Evolutionary conservation across 2,797 vertebrate species (phyloP).

Genomic region (Neosalanx taihuensis): DNA sequence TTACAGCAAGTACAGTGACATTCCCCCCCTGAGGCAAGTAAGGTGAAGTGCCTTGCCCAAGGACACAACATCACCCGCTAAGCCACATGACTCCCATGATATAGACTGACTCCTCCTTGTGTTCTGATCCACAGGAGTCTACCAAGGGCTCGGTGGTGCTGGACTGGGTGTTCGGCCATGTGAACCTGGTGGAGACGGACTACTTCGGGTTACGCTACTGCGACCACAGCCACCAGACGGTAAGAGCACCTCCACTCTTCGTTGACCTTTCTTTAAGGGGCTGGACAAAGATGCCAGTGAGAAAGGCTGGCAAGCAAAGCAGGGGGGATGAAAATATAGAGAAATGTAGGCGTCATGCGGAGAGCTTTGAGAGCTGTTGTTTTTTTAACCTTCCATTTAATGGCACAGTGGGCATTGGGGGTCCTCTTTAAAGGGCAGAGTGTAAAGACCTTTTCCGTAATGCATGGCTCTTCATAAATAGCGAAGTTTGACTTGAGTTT

Average conservation of each 20-base stretch:
- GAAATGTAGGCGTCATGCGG: background rate
- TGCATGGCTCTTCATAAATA: background rate
- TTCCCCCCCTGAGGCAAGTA: too few species aligned
- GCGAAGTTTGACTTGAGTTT: background rate
- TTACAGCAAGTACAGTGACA: too few species aligned
- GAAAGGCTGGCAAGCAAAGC: too few species aligned
- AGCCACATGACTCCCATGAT: background rate
- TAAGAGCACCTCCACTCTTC: constrained; percentile 57
- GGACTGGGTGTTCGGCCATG: constrained; percentile 81
- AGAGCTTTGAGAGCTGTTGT: background rate
- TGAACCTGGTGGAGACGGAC: constrained; percentile 86
- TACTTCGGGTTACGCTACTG: constrained; percentile 89
- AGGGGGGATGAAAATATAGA: background rate
- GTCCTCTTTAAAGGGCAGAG: background rate
- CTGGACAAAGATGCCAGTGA: background rate
- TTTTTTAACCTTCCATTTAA: background rate
- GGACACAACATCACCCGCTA: too few species aligned
- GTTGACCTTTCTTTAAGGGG: background rate
- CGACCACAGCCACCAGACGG: constrained; percentile 86
- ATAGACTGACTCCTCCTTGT: constrained; percentile 37
- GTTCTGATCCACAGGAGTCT: constrained; percentile 84
- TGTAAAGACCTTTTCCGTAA: background rate
- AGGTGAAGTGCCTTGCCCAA: too few species aligned
- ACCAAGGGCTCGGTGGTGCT: constrained; percentile 82
- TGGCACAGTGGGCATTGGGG: background rate